phyloP scores from a whole-genome alignment of 2,888 invertebrate species.

The Eledona agricola region DNA sequence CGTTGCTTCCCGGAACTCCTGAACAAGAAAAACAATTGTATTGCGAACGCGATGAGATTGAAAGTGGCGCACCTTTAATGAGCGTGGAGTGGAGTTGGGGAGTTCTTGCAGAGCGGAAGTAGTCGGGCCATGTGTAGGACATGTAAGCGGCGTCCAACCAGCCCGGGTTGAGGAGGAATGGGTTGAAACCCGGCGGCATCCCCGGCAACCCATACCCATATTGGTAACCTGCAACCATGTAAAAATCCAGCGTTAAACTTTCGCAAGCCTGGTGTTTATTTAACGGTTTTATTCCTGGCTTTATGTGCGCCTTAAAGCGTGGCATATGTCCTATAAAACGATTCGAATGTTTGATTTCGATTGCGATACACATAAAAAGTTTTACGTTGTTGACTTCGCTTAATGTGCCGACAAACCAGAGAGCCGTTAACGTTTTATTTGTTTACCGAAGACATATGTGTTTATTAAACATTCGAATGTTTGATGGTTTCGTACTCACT shows the following conservation, averaged over 20 bases:
- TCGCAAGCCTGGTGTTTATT: slow-evolving; percentile 27
- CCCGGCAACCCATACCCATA: slow-evolving; percentile 74
- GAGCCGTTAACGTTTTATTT: slow-evolving; percentile 53
- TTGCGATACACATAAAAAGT: slow-evolving; percentile 48
- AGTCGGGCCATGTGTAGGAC: slow-evolving; percentile 76
- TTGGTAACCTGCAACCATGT: slow-evolving; percentile 72
- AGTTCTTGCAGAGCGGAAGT: no score
- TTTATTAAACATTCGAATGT: slow-evolving; percentile 45
- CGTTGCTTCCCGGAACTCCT: slow-evolving; percentile 20
- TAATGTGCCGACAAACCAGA: slow-evolving; percentile 56
- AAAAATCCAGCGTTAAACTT: slow-evolving; percentile 20
- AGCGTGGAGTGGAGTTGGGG: slow-evolving; percentile 48
- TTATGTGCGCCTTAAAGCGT: slow-evolving; percentile 49
- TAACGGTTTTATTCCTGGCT: slow-evolving; percentile 40
- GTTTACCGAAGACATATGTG: slow-evolving; percentile 55
- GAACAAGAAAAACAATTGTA: no score
- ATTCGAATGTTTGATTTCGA: slow-evolving; percentile 49
- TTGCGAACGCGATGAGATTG: no score
- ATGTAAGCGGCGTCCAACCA: slow-evolving; percentile 88
- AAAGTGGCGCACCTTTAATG: slow-evolving; percentile 59
- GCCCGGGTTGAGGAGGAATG: slow-evolving; percentile 81
- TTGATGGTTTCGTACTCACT: slow-evolving; percentile 73
- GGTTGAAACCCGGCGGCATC: slow-evolving; percentile 75
- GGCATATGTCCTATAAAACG: slow-evolving; percentile 50
- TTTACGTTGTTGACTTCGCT: slow-evolving; percentile 41